Base-by-base conservation (phyloP, 1,140 invertebrate genomes). In the Latrodectus geometricus region DNA sequence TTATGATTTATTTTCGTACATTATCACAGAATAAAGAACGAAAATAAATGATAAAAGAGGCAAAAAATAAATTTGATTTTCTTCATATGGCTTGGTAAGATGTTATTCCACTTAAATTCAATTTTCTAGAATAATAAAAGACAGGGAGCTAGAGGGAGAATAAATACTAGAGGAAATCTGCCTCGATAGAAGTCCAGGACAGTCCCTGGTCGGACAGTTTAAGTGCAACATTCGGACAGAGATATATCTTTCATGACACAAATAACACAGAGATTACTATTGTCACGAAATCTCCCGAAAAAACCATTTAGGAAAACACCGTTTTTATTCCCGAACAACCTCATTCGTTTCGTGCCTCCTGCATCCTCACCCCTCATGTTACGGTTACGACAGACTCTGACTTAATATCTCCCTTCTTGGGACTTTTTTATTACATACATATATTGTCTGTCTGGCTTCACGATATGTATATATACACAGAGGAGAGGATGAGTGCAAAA, bases 401-500 rank as follows among this genome's bases (percentile, higher is more conserved):
- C 76, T 84, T 84, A 84, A 84, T 84, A 84, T 76, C 82, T 56
- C 20, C 74, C 56, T 14, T 52, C 82, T 35, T 14, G 23, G 8
- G 11, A 14, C 54, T 61, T 74, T 83, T 83, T 83, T 74, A 35
- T 35, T 35, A 35, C 35, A 35, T 35, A 35, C 35, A 35, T 83
- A 73, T 66, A 74, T 82, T 82, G 69, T 74, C 73, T 56, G 48
- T 54, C 72, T 69, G 72, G n/a, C 49, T 20, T 50, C 52, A 48
- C 50, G 15, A 14, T 11, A 65, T 15, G 70, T 15, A 49, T 61
- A 61, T 61, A 61, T 61, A 61, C 54, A 61, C 8, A 14, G 54
- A 61, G 54, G 54, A 61, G 54, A 61, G 17, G 17, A 61, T 61
- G 54, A 17, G 17, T 2, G 54, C 11, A 8, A 61, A 61, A 61